Evolutionary conservation across 2,888 invertebrate species (phyloP).

Genomic region (Nemotelus nigrinus): DNA sequence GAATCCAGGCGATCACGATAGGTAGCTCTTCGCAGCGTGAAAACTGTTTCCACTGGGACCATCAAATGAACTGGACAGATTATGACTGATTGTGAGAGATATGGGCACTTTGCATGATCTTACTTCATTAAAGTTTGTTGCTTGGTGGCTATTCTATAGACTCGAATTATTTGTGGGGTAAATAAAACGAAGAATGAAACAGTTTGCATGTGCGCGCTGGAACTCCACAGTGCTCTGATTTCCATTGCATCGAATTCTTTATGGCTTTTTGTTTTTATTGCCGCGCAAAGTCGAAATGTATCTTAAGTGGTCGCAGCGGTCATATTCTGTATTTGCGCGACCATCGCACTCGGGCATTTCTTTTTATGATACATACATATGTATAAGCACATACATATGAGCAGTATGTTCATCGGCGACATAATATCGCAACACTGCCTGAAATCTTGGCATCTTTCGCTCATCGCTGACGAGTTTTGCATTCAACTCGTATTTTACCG

Average conservation of each 20-base stretch:
- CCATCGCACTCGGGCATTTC: no score
- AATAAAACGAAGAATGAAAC: no score
- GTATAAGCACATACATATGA: no score
- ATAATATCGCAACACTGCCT: not conserved
- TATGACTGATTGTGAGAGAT: not conserved
- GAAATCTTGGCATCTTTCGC: not conserved
- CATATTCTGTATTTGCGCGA: no score
- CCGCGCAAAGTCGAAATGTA: not conserved
- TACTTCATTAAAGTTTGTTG: not conserved
- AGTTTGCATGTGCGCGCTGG: no score
- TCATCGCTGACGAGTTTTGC: not conserved
- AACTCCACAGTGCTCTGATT: no score
- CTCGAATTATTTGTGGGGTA: no score
- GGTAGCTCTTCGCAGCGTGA: not conserved
- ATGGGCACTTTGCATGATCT: not conserved
- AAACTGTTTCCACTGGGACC: not conserved
- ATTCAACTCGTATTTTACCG: slow-evolving; percentile 26
- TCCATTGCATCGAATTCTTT: not conserved
- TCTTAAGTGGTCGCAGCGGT: not conserved
- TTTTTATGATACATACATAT: no score
- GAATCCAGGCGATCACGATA: not conserved
- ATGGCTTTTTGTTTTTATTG: not conserved
- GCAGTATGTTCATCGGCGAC: not conserved
- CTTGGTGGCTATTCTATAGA: not conserved
- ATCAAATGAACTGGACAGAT: not conserved